A percentile compares a stretch with the other conserved stretches of the same genome.
phyloP scores from a whole-genome alignment of 2,888 invertebrate species.

The Scaeva pyrastri region DNA sequence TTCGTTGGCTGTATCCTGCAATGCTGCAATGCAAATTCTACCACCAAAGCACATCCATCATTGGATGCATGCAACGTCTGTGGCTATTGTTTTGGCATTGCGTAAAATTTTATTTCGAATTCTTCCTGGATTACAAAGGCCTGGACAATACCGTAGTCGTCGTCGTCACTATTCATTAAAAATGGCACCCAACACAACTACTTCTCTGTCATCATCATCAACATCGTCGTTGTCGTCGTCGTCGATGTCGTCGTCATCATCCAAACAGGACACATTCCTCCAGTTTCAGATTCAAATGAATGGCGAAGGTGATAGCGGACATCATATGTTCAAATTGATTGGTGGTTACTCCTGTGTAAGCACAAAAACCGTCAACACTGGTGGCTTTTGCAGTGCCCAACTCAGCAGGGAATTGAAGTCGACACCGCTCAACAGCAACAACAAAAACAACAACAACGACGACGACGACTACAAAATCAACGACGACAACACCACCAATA shows the following conservation, averaged over 20 bases:
- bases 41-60: constrained; percentile 66
- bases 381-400: constrained; percentile 21
- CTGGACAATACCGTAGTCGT: constrained; percentile 31
- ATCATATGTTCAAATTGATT: constrained; percentile 70
- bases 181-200: constrained; percentile 15
- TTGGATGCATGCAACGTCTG: constrained; percentile 44
- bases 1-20: constrained; percentile 59
- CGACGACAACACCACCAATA: constrained; percentile 3
- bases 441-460: background rate
- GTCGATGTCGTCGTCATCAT: background rate
- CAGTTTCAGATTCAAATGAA: constrained; percentile 18
- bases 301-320: constrained; percentile 47
- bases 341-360: constrained; percentile 50
- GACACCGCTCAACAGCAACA: background rate
- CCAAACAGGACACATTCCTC: constrained; percentile 3
- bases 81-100: constrained; percentile 51
- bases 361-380: constrained; percentile 48
- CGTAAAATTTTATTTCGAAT: constrained; percentile 50
- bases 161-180: constrained; percentile 42
- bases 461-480: no score
- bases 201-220: background rate
- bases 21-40: constrained; percentile 63
- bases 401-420: constrained; percentile 38
- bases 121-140: constrained; percentile 60
- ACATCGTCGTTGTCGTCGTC: background rate